phyloP scores from a whole-genome alignment of 2,797 vertebrate species.

The Chaenodraco wilsoni region DNA sequence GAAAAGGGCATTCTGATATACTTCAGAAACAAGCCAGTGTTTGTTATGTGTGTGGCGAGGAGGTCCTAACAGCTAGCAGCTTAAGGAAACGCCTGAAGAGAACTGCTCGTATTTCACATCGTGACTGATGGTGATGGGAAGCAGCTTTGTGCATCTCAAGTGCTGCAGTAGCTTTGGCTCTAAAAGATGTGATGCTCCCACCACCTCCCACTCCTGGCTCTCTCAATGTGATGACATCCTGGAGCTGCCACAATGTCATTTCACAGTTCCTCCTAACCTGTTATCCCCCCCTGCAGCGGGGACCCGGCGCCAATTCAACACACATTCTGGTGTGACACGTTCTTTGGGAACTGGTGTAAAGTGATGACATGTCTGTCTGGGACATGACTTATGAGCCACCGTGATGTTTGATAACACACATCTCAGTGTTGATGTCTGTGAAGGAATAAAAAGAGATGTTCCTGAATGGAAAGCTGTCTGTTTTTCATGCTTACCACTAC shows the following conservation, averaged over 20 bases:
- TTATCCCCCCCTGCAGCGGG: constrained; percentile 31
- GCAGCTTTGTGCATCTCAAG: constrained; percentile 46
- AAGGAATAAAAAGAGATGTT: constrained; percentile 10
- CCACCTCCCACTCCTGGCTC: background rate
- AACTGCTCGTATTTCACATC: constrained; percentile 48
- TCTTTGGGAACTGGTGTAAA: constrained; percentile 27
- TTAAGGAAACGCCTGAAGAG: constrained; percentile 43
- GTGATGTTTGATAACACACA: constrained; percentile 32
- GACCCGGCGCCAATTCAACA: constrained; percentile 44
- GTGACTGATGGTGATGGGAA: constrained; percentile 41
- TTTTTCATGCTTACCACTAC: constrained; percentile 84
- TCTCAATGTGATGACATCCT: constrained; percentile 54
- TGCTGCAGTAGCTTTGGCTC: constrained; percentile 27
- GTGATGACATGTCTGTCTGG: constrained; percentile 54
- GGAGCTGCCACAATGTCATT: constrained; percentile 50
- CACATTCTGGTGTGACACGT: constrained; percentile 45
- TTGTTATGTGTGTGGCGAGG: constrained; percentile 38
- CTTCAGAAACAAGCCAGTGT: constrained; percentile 42
- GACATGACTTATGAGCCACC: constrained; percentile 15
- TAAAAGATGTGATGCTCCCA: constrained; percentile 36
- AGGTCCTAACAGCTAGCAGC: constrained; percentile 22
- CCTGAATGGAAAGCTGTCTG: constrained; percentile 8
- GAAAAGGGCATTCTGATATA: constrained; percentile 39
- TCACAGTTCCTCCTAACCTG: constrained; percentile 62
- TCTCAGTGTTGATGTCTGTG: background rate